These are phyloP conservation scores for Crotalus tigris DNA, from an alignment of 2,113 vertebrate species.

Conservation along the genomic window DNA sequence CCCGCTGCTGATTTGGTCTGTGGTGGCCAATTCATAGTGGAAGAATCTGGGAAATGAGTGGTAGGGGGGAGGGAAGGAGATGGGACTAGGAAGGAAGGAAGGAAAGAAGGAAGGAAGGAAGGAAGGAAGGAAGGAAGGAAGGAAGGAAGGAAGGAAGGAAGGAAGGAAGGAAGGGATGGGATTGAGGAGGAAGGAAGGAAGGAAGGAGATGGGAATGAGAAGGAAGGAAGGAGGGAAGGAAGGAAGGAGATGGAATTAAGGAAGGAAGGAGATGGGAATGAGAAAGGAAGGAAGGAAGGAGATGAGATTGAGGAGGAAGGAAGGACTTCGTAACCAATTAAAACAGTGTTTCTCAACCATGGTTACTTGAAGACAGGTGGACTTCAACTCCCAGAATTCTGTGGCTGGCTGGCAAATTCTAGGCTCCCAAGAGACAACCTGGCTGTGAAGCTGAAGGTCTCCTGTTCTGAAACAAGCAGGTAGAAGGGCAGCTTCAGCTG, in stretches of 20 bases:
- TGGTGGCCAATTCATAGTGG: not conserved
- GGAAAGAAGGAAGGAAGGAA: no score
- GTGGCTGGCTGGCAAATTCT: not conserved
- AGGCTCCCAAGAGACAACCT: not conserved
- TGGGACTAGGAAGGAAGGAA: no score
- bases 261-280: not conserved
- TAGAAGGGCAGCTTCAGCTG: not conserved
- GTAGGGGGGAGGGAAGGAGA: no score
- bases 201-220: not conserved
- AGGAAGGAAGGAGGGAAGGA: not conserved
- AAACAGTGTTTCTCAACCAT: not conserved
- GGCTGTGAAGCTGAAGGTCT: not conserved
- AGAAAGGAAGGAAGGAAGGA: not conserved
- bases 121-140: not conserved
- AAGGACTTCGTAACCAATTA: not conserved
- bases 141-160: not conserved
- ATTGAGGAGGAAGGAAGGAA: not conserved
- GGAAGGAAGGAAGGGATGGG: no score
- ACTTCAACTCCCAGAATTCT: not conserved
- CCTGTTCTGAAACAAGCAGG: not conserved
- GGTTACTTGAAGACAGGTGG: not conserved
- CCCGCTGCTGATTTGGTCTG: not conserved
- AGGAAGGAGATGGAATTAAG: not conserved
- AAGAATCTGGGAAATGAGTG: not conserved
- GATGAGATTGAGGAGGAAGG: no score